Evolutionary conservation across 2,113 vertebrate species (phyloP).

Genomic region (Crotalus viridis): DNA sequence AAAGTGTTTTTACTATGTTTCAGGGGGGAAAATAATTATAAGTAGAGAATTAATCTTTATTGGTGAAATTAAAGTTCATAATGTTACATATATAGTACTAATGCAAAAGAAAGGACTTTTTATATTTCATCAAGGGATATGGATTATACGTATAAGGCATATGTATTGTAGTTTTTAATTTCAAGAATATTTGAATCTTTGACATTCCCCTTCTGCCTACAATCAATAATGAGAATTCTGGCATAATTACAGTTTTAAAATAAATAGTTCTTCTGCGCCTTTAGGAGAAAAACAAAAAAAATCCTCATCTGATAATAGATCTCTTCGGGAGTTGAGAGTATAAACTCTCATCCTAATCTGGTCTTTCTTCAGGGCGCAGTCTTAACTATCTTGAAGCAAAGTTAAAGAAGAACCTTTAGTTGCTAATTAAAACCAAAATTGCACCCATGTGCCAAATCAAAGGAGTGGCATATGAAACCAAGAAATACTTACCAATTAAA

Average conservation of each 20-base stretch:
- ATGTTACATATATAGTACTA: neutral
- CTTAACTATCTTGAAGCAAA: neutral
- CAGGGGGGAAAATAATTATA: neutral
- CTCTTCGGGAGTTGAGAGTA: neutral
- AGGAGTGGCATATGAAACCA: neutral
- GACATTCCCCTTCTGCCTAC: neutral
- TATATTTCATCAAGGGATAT: neutral
- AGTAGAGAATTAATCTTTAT: neutral
- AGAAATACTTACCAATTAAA: neutral
- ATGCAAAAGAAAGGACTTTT: neutral
- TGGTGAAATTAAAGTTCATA: neutral
- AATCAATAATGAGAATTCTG: neutral
- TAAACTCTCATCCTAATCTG: neutral
- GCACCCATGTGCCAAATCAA: neutral
- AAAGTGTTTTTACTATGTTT: neutral
- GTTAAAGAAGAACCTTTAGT: neutral
- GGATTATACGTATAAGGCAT: neutral
- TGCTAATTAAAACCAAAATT: neutral
- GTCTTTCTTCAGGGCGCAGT: neutral
- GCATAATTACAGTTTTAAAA: neutral
- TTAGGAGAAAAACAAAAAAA: neutral
- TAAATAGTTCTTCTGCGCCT: neutral
- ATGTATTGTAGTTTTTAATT: neutral
- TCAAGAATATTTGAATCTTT: neutral
- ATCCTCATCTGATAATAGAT: neutral